Base-by-base conservation (phyloP, 2,797 vertebrate genomes). In the Dipus sagitta region DNA sequence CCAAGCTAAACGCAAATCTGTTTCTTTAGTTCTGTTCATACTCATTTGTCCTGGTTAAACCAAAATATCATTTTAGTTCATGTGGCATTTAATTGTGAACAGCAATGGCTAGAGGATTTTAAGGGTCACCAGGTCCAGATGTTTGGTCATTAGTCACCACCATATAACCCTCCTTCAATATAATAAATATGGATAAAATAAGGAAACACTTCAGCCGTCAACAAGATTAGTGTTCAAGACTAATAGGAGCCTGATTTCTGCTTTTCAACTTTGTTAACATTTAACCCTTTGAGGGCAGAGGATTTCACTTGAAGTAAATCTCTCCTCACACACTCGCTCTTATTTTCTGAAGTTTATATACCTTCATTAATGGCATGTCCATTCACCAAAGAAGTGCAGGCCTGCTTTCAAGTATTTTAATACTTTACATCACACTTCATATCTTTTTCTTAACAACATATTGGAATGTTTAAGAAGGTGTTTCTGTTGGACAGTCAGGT, bases 181-280 rank as follows among this genome's bases (percentile, higher is more conserved):
- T 97, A 98, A 98, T 98, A 98, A 98, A 98, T 98, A 98, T 97
- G 98, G 97, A 98, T 98, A 98, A 98, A 98, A 97, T 97, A 97
- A 97, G 97, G 97, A 98, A 98, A 97, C 97, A 96, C 92, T 97
- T 94, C 91, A 98, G 96, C 94, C 88, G 96, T 98, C 97, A 98
- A 96, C 93, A 97, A 98, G 97, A 97, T 97, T 97, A 98, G 94
- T 97, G 93, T 97, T 94, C 90, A 91, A 84, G 95, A 92, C 97
- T 97, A 93, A 95, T 97, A 97, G 94, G 94, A 97, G 97, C 98
- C 96, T 91, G 89, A 96, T 96, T 98, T 97, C 96, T 98, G 97
- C 96, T 97, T 98, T 98, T 97, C 96, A 96, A 97, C 86, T 86
- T 96, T 86, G 90, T 38, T 95, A 94, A 95, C 91, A 86, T 96